Evolutionary conservation across 2,113 vertebrate species (phyloP).

Genomic region (Eleginops maclovinus): DNA sequence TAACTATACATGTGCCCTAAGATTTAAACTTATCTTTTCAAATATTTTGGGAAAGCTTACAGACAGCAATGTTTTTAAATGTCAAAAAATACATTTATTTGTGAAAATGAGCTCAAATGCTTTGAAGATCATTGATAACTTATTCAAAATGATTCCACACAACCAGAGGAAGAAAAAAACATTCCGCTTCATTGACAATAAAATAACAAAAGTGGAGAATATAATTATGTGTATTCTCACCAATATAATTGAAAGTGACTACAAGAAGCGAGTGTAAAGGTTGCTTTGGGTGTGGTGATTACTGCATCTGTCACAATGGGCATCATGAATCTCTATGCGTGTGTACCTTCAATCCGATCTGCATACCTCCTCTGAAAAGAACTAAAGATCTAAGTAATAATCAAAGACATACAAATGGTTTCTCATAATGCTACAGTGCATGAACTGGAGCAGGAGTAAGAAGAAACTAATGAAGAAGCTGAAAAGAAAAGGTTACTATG

Average conservation of each 20-base stretch:
- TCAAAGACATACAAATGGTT: conserved; percentile 14
- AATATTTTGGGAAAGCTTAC: too few species aligned
- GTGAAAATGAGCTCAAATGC: too few species aligned
- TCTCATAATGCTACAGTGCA: neutral
- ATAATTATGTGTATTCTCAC: too few species aligned
- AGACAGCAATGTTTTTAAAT: too few species aligned
- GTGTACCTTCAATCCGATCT: neutral
- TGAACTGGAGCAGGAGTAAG: conserved; percentile 7
- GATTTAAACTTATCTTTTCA: too few species aligned
- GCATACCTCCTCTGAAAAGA: neutral
- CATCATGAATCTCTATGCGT: neutral
- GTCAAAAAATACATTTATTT: too few species aligned
- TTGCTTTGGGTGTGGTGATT: neutral
- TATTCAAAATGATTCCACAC: neutral
- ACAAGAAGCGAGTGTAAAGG: neutral
- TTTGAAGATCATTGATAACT: too few species aligned
- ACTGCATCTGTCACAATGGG: neutral
- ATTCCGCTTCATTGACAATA: neutral
- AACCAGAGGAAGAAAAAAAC: neutral
- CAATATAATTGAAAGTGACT: neutral
- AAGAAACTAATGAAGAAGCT: neutral
- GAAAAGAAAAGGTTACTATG: conserved; percentile 28
- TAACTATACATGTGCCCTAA: too few species aligned
- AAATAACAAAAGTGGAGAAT: too few species aligned
- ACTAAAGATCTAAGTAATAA: neutral